A percentile compares a stretch with the other conserved stretches of the same genome.
phyloP scores from a whole-genome alignment of 2,113 vertebrate species.

The Boleophthalmus pectinirostris region DNA sequence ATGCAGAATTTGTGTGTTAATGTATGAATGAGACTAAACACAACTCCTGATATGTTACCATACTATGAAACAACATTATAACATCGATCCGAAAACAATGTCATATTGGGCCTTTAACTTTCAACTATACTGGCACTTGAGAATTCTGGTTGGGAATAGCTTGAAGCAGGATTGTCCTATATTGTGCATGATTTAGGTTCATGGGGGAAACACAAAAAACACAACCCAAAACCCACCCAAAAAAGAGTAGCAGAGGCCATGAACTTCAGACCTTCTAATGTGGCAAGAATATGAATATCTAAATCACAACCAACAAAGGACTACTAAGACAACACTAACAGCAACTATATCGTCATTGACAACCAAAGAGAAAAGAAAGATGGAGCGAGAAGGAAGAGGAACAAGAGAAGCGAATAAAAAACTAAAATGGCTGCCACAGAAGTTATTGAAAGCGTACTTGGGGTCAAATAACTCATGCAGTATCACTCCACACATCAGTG shows the following conservation, averaged over 20 bases:
- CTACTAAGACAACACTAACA: background rate
- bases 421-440: background rate
- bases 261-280: no score
- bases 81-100: no score
- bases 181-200: background rate
- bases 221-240: no score
- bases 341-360: background rate
- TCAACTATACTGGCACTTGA: no score
- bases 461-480: constrained; percentile 55
- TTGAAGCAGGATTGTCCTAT: background rate
- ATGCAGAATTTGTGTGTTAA: no score
- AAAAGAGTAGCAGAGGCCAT: no score
- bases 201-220: no score
- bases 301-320: background rate
- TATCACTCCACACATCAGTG: constrained; percentile 63
- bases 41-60: no score
- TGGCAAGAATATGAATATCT: no score
- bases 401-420: background rate
- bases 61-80: no score
- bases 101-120: no score
- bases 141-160: background rate
- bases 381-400: background rate
- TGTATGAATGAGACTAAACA: no score
- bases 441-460: background rate
- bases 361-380: background rate